Conservation (phyloP, 2,797 vertebrate genomes). For the Gymnoscopelus microlampas region DNA sequence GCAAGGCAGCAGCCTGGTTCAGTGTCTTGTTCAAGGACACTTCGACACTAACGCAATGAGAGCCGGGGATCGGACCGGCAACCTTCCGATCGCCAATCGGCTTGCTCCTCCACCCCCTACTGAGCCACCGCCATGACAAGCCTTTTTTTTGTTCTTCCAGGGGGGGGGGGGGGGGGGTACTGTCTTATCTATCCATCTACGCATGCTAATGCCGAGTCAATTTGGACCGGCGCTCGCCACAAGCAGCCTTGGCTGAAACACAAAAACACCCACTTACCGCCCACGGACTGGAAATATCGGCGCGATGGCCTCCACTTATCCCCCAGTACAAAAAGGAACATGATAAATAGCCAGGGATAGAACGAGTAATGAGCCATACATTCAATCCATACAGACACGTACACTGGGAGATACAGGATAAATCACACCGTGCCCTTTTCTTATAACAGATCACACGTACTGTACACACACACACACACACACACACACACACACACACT, state of each 20-base stretch:
- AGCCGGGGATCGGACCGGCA: too few relatives aligned
- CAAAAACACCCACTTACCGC: slow-evolving; percentile 26
- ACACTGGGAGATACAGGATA: slow-evolving; percentile 31
- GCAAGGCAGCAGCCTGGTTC: too few relatives aligned
- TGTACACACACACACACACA: too few relatives aligned
- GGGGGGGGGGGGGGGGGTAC: too few relatives aligned
- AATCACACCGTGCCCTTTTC: background rate
- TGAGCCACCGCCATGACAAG: too few relatives aligned
- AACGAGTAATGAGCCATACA: slow-evolving; percentile 52
- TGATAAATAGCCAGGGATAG: slow-evolving; percentile 52
- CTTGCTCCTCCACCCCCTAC: too few relatives aligned
- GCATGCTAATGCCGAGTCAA: slow-evolving; percentile 38
- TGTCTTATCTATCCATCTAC: slow-evolving; percentile 30
- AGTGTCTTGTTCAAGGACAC: too few relatives aligned
- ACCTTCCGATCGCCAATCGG: too few relatives aligned
- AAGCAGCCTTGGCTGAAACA: slow-evolving; percentile 57
- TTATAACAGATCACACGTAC: slow-evolving; percentile 9
- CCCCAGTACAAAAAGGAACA: slow-evolving; percentile 31
- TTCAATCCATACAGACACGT: slow-evolving; percentile 31
- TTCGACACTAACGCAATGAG: too few relatives aligned
- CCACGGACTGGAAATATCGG: slow-evolving; percentile 55
- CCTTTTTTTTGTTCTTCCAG: too few relatives aligned
- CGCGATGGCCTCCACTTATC: slow-evolving; percentile 50
- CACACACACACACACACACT: too few relatives aligned
- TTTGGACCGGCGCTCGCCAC: slow-evolving; percentile 54